Base-by-base conservation (phyloP, 1,140 invertebrate genomes). In the Dendroctonus ponderosae region DNA sequence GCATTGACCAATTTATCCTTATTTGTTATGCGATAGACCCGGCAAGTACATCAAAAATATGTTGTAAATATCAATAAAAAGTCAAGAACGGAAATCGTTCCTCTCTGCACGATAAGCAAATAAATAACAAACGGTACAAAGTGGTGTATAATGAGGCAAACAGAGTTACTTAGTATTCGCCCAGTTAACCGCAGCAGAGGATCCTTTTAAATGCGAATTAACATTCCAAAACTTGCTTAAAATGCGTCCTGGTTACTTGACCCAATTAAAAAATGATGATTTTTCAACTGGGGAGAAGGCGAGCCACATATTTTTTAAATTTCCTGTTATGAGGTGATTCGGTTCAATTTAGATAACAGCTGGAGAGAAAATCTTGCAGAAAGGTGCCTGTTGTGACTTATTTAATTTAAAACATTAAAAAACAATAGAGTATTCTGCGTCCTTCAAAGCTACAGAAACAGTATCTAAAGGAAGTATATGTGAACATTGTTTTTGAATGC, bases 231-330 rank as follows among this genome's bases (percentile, higher is more conserved):
- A 26, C 26, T 26, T 26, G 26, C 26, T 51, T 51, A n/a, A 51
- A 51, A 51, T 51, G 11, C 50, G 11, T 15, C 15, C 8, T 26
- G 8, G 11, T 15, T 51, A 51, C 50, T 51, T 51, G 50, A 51
- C 50, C 50, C 7, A 15, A 51, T 51, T 51, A 51, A 51, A 6
- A 51, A 51, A 51, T 51, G 26, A 51, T 15, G 11, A 51, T 3
- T 15, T 51, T 15, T 6, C 50, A 11, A 15, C 15, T 51, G 15
- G 15, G 50, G 50, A 8, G 26, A 15, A 46, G 12, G 12, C 43
- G 43, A 46, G 43, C 43, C 8, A 12, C 26, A 26, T 26, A 11
- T 46, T 46, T 46, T 46, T 46, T 11, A 46, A 46, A 46, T 11
- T 46, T 46, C 43, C 43, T 46, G 12, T 12, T 46, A 2, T 46